Evolutionary conservation across 2,888 invertebrate genomes (phyloP), one percentile per base, ranked within the genome.

Genomic region (Leptothorax acervorum): DNA sequence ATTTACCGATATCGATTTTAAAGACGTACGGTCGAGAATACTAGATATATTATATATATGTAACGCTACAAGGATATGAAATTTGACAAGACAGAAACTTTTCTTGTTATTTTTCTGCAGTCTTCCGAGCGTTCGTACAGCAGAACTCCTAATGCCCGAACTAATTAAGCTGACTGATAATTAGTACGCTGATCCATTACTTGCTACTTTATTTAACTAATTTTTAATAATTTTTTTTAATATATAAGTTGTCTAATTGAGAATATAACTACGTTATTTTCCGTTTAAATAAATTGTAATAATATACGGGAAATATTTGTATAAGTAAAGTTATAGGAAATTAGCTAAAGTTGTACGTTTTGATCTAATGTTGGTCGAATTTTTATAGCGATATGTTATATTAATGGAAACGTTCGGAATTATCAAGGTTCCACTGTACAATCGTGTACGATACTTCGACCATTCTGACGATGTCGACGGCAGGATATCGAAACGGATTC

Each of bases 381-480:
- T 60, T 60, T 73, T 15, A 35, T 45, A 79, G 45, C 23, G 73
- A 81, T 81, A 73, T 81, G 57, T 79, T 66, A 18, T 4, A 60
- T 48, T 28, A 81, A 81, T 73, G 28, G n/a, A 81, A 73, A 42
- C 2, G 23, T 70, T 55, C 23, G 62, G 5, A 75, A 60, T 71
- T 48, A 78, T 71, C 45, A 23, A 39, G 23, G 31, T 71, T 81
- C 60, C 28, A 39, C 60, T 71, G 79, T 79, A 71, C 79, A 48
- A 66, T 28, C n/a, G n/a, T 60, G 8, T 60, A 35, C 57, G 15
- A 79, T 70, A 35, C 15, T 15, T 31, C 31, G 55, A 57, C 23
- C 15, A 28, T 60, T 57, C 35, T 23, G 23, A 23, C 5, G 31
- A 66, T 28, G 23, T 8, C 55, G 28, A 45, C 18, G 65, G 3